Conservation (phyloP, 2,797 vertebrate species). For the Phaenicophaeus curvirostris region DNA sequence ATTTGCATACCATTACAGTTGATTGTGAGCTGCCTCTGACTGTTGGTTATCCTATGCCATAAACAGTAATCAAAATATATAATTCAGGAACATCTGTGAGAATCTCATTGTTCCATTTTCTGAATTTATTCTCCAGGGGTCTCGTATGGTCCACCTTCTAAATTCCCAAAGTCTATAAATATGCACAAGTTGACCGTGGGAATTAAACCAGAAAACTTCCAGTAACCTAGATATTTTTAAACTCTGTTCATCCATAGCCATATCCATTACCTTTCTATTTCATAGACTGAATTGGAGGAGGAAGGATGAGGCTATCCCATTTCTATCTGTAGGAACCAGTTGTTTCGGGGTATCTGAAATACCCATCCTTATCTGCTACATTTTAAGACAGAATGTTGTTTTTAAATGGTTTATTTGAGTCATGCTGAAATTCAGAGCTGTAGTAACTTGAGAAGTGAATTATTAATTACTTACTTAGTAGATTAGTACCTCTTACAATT, state of each 20-base stretch:
- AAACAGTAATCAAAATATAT: not conserved
- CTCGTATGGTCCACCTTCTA: not conserved
- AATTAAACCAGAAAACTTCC: constrained; percentile 7
- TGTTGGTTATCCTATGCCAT: not conserved
- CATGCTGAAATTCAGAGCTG: not conserved
- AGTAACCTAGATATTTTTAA: not conserved
- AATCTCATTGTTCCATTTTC: not conserved
- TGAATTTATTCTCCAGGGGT: not conserved
- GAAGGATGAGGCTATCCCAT: not conserved
- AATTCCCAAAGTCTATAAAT: not conserved
- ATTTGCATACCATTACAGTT: not conserved
- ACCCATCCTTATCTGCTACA: not conserved
- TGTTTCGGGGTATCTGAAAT: not conserved
- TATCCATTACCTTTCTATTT: not conserved
- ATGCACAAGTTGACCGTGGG: not conserved
- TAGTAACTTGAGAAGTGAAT: not conserved
- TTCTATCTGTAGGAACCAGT: fast-evolving
- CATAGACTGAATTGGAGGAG: not conserved
- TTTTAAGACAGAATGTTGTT: not conserved
- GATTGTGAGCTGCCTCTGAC: not conserved
- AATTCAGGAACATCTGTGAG: not conserved
- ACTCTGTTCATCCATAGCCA: not conserved
- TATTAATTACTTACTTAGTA: not conserved
- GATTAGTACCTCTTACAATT: not conserved
- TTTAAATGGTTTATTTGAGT: not conserved